Percentiles rank a stretch among this genome's conserved stretches.
Evolutionary conservation across 2,888 invertebrate species (phyloP).

Genomic region (Ennomos fuscantarius): DNA sequence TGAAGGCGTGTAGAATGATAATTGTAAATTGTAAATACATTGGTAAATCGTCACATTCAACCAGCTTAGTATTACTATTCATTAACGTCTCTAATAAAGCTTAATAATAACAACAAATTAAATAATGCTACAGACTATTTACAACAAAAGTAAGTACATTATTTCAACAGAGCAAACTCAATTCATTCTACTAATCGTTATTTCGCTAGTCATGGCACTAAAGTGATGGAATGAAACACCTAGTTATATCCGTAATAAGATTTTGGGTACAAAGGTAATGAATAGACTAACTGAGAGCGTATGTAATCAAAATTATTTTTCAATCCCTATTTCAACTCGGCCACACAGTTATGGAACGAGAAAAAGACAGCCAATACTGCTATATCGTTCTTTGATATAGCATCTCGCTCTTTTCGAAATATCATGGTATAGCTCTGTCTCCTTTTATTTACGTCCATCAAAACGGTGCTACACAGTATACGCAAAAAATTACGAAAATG

Average conservation of each 20-base stretch:
- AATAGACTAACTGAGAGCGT: conserved; percentile 9
- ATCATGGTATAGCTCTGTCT: conserved; percentile 66
- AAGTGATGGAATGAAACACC: conserved; percentile 2
- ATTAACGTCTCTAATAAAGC: no score
- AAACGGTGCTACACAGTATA: conserved; percentile 68
- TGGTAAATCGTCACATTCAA: no score
- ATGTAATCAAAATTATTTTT: conserved; percentile 28
- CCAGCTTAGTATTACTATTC: no score
- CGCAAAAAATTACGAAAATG: conserved; percentile 48
- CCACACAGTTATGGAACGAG: conserved; percentile 47
- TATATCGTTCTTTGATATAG: conserved; percentile 45
- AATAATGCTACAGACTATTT: no score
- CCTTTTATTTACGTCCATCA: conserved; percentile 78
- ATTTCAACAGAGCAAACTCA: no score
- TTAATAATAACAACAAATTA: no score
- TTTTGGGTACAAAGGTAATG: conserved; percentile 20
- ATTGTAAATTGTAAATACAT: no score
- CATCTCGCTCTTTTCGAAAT: conserved; percentile 62
- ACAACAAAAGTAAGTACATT: no score
- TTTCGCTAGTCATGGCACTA: conserved; percentile 7
- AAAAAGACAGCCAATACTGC: conserved; percentile 55
- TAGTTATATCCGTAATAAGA: conserved; percentile 20
- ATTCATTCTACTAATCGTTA: not conserved
- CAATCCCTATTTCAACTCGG: conserved; percentile 42
- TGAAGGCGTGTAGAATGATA: no score